Percentiles rank a stretch among this genome's conserved stretches.
These are phyloP conservation scores for Campylomormyrus numenius DNA, from an alignment of 2,113 vertebrate species.

Conservation along the genomic window DNA sequence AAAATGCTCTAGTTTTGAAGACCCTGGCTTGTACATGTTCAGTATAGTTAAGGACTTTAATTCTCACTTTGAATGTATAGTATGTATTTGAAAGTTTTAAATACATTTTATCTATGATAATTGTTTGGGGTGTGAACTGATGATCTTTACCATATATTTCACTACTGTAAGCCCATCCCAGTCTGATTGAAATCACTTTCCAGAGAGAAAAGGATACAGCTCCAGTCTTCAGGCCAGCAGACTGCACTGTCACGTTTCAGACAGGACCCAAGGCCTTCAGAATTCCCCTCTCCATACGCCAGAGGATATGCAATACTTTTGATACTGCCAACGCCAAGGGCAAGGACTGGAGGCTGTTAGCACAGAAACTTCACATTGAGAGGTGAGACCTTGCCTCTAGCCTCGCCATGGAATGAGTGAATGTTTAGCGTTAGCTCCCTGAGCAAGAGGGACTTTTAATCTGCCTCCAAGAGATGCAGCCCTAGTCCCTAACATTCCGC, in stretches of 20 bases:
- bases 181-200: not conserved
- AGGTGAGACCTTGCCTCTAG: slow-evolving; percentile 60
- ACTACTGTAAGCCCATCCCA: not conserved
- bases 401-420: slow-evolving; percentile 23
- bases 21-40: not conserved
- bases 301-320: slow-evolving; percentile 92
- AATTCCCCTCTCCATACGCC: slow-evolving; percentile 88
- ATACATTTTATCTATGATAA: not conserved
- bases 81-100: not conserved
- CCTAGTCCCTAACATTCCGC: slow-evolving; percentile 8
- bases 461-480: not conserved
- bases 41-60: not conserved
- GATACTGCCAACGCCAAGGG: slow-evolving; percentile 87
- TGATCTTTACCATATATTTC: not conserved
- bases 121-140: not conserved
- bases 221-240: slow-evolving; percentile 76
- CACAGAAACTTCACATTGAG: slow-evolving; percentile 86
- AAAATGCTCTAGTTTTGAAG: not conserved
- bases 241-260: slow-evolving; percentile 76
- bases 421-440: not conserved
- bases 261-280: slow-evolving; percentile 92
- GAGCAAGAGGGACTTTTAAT: not conserved
- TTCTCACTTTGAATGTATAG: not conserved
- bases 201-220: slow-evolving; percentile 78
- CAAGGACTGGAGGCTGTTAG: slow-evolving; percentile 97